These are phyloP conservation scores for Perca fluviatilis DNA, from an alignment of 2,113 vertebrate species.

Conservation along the genomic window DNA sequence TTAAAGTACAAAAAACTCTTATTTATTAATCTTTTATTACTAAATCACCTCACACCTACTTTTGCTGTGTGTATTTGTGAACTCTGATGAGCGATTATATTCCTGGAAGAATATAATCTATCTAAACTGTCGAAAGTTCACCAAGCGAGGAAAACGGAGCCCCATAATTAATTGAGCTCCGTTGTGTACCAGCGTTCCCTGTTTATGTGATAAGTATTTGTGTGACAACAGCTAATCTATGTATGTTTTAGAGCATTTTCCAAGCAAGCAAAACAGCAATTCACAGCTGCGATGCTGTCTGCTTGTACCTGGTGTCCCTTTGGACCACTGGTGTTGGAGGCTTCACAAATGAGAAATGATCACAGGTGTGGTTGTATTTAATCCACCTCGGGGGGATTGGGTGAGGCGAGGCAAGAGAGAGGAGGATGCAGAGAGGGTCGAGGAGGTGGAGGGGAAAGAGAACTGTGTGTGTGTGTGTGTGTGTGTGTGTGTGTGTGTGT, in stretches of 20 bases:
- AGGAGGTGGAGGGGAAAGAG: conserved; percentile 46
- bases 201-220: conserved; percentile 53
- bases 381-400: conserved; percentile 64
- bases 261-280: conserved; percentile 55
- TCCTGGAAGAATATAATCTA: conserved; percentile 11
- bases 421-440: conserved; percentile 41
- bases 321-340: conserved; percentile 65
- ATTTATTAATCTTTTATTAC: conserved; percentile 6
- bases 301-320: conserved; percentile 58
- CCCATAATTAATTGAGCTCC: conserved; percentile 54
- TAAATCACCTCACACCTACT: background rate
- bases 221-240: conserved; percentile 53
- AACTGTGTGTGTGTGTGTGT: conserved; percentile 31
- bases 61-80: conserved; percentile 17
- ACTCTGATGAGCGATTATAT: conserved; percentile 25
- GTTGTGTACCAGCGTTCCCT: conserved; percentile 21
- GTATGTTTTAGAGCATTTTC: conserved; percentile 60
- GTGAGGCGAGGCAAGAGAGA: conserved; percentile 41
- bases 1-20: conserved; percentile 8
- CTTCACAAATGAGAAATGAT: conserved; percentile 78
- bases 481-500: conserved; percentile 19
- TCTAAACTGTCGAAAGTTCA: conserved; percentile 18
- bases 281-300: conserved; percentile 53
- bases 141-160: background rate
- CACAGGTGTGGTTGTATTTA: conserved; percentile 75